phyloP scores from a whole-genome alignment of 1,140 invertebrate species.

The Drosophila kepulauana region DNA sequence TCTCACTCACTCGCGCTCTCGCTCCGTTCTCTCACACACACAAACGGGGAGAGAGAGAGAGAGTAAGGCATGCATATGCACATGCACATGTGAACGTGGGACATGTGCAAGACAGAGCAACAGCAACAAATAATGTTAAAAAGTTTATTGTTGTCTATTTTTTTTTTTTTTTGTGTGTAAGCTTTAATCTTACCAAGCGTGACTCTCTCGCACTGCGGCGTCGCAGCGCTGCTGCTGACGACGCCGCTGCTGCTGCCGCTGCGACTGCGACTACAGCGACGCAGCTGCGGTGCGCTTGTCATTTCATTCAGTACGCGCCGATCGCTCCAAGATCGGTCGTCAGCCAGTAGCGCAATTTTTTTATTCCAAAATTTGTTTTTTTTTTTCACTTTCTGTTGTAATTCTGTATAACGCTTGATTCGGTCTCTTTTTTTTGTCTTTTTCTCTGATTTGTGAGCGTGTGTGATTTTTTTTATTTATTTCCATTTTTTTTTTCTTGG shows the following conservation, averaged over 20 bases:
- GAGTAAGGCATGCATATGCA: conserved; percentile 60
- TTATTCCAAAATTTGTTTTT: conserved; percentile 29
- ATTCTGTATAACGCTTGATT: conserved; percentile 45
- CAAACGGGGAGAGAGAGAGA: no score
- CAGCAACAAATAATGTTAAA: not conserved
- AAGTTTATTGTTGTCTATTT: conserved; percentile 21
- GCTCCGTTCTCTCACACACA: not conserved
- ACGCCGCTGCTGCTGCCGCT: conserved; percentile 13
- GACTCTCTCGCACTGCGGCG: conserved; percentile 41
- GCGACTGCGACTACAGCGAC: conserved; percentile 32
- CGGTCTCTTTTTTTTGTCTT: conserved; percentile 56
- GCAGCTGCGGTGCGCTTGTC: conserved; percentile 60
- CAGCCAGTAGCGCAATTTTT: conserved; percentile 70
- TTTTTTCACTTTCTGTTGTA: conserved; percentile 70
- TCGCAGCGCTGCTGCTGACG: conserved; percentile 4
- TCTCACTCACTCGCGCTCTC: conserved; percentile 4
- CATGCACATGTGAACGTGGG: conserved; percentile 42
- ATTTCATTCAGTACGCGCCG: conserved; percentile 75
- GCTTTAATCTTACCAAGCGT: conserved; percentile 37
- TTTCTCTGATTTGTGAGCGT: conserved; percentile 21
- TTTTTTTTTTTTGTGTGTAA: not conserved
- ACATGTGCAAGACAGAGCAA: not conserved
- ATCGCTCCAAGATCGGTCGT: conserved; percentile 78
- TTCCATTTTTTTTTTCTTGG: conserved; percentile 10
- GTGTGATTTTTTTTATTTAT: conserved; percentile 21